These are phyloP conservation scores for Mesocentrotus franciscanus DNA, from an alignment of 53 echinoderm and acorn worm genomes.

Conservation along the genomic window DNA sequence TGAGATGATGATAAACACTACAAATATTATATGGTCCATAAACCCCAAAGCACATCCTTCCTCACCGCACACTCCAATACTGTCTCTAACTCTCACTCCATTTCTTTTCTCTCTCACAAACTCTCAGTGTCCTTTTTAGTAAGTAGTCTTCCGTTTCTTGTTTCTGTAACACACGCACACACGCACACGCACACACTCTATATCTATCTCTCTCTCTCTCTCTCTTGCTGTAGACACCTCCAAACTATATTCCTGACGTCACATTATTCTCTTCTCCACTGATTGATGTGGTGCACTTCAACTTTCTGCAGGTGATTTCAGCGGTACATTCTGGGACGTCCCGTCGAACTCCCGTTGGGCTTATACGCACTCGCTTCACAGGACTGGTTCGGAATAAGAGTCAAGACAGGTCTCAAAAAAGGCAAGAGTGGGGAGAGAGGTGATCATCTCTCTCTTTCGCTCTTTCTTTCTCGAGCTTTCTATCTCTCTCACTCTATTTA, in stretches of 20 bases:
- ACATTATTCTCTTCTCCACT: not conserved
- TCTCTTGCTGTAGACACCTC: not conserved
- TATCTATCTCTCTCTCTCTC: not conserved
- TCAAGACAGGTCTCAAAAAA: not conserved
- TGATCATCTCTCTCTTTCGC: not conserved
- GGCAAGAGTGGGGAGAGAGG: not conserved
- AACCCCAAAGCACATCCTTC: no score
- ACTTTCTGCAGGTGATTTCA: constrained; percentile 11
- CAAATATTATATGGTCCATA: no score
- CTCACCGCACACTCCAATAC: not conserved
- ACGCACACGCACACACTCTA: no score
- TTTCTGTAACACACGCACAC: not conserved
- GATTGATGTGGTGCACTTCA: not conserved
- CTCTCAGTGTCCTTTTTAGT: not conserved
- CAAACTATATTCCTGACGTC: not conserved
- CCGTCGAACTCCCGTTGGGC: not conserved
- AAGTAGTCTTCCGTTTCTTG: not conserved
- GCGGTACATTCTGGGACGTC: not conserved
- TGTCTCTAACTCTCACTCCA: not conserved
- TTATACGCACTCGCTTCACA: not conserved
- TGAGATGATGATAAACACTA: no score
- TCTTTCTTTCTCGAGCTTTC: not conserved
- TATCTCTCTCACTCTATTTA: not conserved
- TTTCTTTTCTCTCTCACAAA: not conserved
- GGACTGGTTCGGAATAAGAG: not conserved